Conservation (phyloP, 2,113 vertebrate species). For the Bombycilla garrulus region DNA sequence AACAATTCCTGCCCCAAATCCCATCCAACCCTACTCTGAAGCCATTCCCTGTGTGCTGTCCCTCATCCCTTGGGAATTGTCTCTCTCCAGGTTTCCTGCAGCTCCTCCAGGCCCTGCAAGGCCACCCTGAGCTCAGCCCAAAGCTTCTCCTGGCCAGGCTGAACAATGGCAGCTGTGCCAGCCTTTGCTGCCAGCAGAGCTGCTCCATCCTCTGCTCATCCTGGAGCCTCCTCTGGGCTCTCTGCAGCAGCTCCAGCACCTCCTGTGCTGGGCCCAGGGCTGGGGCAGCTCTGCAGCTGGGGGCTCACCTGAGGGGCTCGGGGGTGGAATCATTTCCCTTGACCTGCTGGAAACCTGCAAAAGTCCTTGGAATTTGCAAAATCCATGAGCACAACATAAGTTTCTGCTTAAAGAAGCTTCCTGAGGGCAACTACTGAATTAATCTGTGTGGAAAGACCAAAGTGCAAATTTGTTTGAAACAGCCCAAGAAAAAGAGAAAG, state of each 20-base stretch:
- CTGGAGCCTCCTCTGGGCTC: background rate
- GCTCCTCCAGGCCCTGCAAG: no score
- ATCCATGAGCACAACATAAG: background rate
- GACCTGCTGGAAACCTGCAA: background rate
- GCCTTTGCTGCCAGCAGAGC: no score
- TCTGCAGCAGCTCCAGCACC: background rate
- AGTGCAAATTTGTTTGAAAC: constrained; percentile 15
- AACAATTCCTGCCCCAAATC: no score
- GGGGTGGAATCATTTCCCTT: background rate
- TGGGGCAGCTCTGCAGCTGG: background rate
- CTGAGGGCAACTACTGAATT: constrained; percentile 21
- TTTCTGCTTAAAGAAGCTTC: constrained; percentile 21
- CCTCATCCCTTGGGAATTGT: background rate
- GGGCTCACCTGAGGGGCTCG: background rate
- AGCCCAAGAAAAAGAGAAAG: background rate
- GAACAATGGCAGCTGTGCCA: no score
- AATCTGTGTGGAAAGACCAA: constrained; percentile 29
- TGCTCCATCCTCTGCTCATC: background rate
- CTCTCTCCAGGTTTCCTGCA: background rate
- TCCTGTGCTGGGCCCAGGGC: background rate
- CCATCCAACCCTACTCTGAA: no score
- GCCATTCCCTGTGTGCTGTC: no score
- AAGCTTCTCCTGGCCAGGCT: no score
- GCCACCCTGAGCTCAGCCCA: no score
- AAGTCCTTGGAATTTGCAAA: background rate